These are phyloP conservation scores for Phoebastria nigripes DNA, from an alignment of 2,797 vertebrate species.

Conservation along the genomic window DNA sequence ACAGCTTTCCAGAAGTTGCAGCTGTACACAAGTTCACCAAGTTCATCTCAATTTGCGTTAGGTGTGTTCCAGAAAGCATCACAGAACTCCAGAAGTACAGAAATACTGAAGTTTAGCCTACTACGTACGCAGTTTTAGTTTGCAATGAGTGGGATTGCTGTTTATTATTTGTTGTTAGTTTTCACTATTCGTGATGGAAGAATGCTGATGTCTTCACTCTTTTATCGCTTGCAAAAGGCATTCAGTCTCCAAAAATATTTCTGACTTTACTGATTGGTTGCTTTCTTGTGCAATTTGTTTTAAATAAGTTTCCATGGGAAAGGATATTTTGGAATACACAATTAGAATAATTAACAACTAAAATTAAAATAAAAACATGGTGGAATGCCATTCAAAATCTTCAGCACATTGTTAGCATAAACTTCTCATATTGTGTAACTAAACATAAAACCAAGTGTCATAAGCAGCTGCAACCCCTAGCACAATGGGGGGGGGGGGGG, in stretches of 20 bases:
- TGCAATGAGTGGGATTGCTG: not conserved
- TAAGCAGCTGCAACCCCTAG: not conserved
- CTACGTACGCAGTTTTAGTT: not conserved
- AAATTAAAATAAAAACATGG: not conserved
- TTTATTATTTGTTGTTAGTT: not conserved
- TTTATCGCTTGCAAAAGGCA: not conserved
- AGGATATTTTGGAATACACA: not conserved
- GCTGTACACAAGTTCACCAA: not conserved
- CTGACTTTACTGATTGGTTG: not conserved
- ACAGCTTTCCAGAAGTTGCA: not conserved
- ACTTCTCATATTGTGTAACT: not conserved
- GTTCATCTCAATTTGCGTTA: too few species aligned
- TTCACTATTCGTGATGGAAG: not conserved
- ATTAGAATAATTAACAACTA: not conserved
- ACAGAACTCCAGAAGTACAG: not conserved
- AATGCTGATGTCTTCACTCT: not conserved
- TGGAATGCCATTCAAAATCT: not conserved
- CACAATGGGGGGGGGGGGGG: accelerated
- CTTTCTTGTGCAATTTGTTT: not conserved
- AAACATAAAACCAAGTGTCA: not conserved
- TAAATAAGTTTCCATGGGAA: not conserved
- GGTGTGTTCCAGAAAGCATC: not conserved
- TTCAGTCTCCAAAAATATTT: not conserved
- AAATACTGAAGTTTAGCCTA: not conserved
- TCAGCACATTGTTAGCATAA: not conserved